Percentiles rank a stretch among this genome's conserved stretches.
phyloP scores from a whole-genome alignment of 2,888 invertebrate genomes.

The Lysandra bellargus region DNA sequence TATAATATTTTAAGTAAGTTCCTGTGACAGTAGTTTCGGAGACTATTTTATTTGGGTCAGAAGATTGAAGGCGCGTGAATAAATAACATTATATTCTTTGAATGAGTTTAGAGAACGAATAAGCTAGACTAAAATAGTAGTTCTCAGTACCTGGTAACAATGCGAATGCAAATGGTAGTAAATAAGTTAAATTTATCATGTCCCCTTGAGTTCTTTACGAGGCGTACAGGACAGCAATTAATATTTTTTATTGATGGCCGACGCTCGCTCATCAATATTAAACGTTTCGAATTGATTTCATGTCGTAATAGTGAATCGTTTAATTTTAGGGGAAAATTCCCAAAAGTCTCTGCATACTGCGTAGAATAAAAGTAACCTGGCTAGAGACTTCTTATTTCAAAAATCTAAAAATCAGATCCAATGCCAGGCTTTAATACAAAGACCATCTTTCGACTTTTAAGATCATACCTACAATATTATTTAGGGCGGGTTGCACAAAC shows the following conservation, averaged over 20 bases:
- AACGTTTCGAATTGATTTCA: slow-evolving; percentile 60
- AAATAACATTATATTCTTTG: neutral
- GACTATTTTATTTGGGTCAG: too few relatives aligned
- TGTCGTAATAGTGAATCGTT: slow-evolving; percentile 50
- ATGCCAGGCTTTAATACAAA: too few relatives aligned
- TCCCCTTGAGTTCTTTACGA: slow-evolving; percentile 63
- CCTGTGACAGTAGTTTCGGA: too few relatives aligned
- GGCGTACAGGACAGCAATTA: slow-evolving; percentile 67
- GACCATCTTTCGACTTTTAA: too few relatives aligned
- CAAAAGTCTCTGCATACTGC: neutral
- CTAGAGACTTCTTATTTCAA: too few relatives aligned
- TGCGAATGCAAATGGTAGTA: neutral
- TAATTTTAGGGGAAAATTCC: slow-evolving; percentile 52
- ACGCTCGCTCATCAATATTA: slow-evolving; percentile 68
- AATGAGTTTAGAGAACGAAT: too few relatives aligned
- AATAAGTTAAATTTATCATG: slow-evolving; percentile 42
- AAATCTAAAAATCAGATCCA: too few relatives aligned
- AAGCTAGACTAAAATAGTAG: neutral
- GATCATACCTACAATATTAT: too few relatives aligned
- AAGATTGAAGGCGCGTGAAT: neutral
- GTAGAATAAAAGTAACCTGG: neutral
- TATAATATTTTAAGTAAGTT: too few relatives aligned
- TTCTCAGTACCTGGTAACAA: neutral
- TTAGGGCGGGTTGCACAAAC: too few relatives aligned
- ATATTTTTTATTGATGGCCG: slow-evolving; percentile 68